Percentiles rank a stretch among this genome's conserved stretches.
Conservation (phyloP, 2,113 vertebrate species). For the Polyodon spathula region DNA sequence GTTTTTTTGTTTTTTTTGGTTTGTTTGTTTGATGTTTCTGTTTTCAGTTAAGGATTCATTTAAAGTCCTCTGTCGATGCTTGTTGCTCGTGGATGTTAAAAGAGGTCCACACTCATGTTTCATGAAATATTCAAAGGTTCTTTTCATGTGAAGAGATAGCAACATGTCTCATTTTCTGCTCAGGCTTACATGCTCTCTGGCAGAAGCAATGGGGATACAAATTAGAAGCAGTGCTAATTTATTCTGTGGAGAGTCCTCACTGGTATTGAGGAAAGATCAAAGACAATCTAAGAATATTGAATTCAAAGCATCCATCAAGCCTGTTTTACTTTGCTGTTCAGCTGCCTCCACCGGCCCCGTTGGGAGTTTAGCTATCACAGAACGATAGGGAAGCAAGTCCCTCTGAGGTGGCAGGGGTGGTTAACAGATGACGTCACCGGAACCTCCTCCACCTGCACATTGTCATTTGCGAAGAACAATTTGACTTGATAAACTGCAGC, state of each 20-base stretch:
- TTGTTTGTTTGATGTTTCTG: no score
- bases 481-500: background rate
- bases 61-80: no score
- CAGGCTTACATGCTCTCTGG: constrained; percentile 28
- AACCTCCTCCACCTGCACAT: background rate
- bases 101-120: no score
- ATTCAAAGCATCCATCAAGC: constrained; percentile 69
- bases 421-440: constrained; percentile 25
- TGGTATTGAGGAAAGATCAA: constrained; percentile 46
- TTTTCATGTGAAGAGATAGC: background rate
- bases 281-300: constrained; percentile 46
- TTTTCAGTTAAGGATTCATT: no score
- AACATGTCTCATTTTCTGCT: constrained; percentile 27
- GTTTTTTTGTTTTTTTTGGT: no score
- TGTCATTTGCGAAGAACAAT: constrained; percentile 9
- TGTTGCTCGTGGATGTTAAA: no score
- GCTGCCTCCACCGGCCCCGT: no score
- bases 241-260: constrained; percentile 44
- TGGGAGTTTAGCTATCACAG: no score
- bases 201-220: constrained; percentile 38
- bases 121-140: background rate
- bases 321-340: no score
- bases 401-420: constrained; percentile 31
- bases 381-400: no score
- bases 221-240: constrained; percentile 51